These are phyloP conservation scores for Silurus glanis DNA, from an alignment of 2,113 vertebrate species.

Conservation along the genomic window DNA sequence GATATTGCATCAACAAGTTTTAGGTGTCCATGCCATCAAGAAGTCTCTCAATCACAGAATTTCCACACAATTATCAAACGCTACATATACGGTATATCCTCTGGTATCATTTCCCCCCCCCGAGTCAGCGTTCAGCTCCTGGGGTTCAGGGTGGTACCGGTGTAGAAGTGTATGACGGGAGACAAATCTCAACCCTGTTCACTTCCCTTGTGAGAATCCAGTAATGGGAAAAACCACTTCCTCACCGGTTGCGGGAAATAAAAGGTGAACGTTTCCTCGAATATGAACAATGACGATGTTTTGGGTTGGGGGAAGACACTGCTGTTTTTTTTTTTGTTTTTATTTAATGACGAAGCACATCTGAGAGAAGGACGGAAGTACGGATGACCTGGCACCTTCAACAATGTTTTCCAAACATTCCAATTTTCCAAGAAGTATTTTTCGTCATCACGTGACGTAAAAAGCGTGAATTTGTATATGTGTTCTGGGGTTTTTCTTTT, in stretches of 20 bases:
- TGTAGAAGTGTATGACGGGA: not conserved
- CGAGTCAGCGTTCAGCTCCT: not conserved
- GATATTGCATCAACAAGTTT: too few relatives aligned
- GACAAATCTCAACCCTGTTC: not conserved
- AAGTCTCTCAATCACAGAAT: too few relatives aligned
- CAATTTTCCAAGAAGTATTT: too few relatives aligned
- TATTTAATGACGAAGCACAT: not conserved
- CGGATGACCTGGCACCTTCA: too few relatives aligned
- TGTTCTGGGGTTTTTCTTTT: not conserved
- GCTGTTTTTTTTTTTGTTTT: not conserved
- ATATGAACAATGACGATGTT: not conserved
- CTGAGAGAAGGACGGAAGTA: too few relatives aligned
- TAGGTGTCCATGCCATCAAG: too few relatives aligned
- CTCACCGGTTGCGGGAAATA: not conserved
- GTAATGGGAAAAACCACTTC: not conserved
- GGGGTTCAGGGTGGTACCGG: not conserved
- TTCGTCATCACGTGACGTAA: not conserved
- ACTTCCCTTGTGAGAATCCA: constrained; percentile 23
- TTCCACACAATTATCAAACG: too few relatives aligned
- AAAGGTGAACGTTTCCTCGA: constrained; percentile 9
- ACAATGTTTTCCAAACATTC: too few relatives aligned
- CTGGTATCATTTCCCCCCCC: not conserved
- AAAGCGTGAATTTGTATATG: too few relatives aligned
- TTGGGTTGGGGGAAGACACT: too few relatives aligned
- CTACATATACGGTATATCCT: not conserved